Evolutionary conservation across 1,140 invertebrate genomes (phyloP).

Genomic region (Phortica variegata): DNA sequence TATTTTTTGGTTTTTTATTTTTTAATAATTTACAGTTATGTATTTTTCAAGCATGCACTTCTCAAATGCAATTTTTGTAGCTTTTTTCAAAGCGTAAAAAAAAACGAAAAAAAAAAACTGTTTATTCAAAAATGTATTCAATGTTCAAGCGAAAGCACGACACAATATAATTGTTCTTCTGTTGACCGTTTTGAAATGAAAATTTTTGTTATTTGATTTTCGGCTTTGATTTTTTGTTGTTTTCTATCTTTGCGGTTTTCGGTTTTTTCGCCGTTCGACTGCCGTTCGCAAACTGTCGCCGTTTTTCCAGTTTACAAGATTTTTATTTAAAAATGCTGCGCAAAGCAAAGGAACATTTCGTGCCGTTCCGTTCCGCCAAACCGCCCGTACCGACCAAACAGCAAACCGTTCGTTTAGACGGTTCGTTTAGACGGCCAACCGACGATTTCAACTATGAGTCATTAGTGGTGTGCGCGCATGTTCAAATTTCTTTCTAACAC

Average conservation of each 20-base stretch:
- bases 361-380: conserved; percentile 9
- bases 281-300: conserved; percentile 55
- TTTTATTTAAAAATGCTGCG: conserved; percentile 50
- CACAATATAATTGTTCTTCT: neutral
- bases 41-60: conserved; percentile 5
- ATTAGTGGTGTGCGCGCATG: too few species aligned
- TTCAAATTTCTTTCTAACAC: too few species aligned
- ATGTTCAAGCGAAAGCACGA: too few species aligned
- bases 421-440: too few species aligned
- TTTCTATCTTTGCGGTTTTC: conserved; percentile 23
- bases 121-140: too few species aligned
- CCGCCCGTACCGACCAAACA: too few species aligned
- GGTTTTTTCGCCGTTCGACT: conserved; percentile 42
- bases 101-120: neutral
- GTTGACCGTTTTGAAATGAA: neutral
- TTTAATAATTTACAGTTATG: conserved; percentile 26
- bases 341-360: too few species aligned
- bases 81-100: neutral
- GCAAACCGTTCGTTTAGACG: too few species aligned
- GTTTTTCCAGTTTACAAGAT: conserved; percentile 55
- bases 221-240: conserved; percentile 3
- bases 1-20: conserved; percentile 5
- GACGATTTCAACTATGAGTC: conserved; percentile 4
- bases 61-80: too few species aligned
- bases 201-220: neutral